These are phyloP conservation scores for Brachycybe producta DNA, from an alignment of 2,888 invertebrate species.

Conservation along the genomic window DNA sequence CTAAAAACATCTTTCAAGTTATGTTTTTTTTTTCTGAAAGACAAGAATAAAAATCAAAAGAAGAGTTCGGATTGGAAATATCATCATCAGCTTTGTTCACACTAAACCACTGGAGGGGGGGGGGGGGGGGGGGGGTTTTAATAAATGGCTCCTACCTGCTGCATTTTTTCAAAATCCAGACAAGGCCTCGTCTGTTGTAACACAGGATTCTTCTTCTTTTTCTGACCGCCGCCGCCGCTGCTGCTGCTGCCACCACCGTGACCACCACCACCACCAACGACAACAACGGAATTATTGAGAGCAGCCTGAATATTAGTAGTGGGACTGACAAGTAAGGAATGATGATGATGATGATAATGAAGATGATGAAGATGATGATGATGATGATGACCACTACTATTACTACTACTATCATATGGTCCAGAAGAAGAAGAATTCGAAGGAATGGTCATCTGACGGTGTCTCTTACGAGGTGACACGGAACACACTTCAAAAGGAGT, in stretches of 20 bases:
- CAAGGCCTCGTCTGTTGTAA: constrained; percentile 57
- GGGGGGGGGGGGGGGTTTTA: too few species aligned
- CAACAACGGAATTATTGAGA: background rate
- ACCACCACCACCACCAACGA: constrained; percentile 3
- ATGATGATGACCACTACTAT: too few species aligned
- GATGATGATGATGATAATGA: constrained; percentile 2
- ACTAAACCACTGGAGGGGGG: too few species aligned
- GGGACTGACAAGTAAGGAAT: too few species aligned
- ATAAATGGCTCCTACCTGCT: constrained; percentile 54
- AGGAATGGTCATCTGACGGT: constrained; percentile 38
- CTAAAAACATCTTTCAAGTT: too few species aligned
- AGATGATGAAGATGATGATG: constrained; percentile 10
- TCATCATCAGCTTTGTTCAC: too few species aligned
- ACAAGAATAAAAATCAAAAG: too few species aligned
- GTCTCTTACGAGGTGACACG: constrained; percentile 47
- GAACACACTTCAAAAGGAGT: constrained; percentile 29
- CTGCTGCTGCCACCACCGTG: background rate
- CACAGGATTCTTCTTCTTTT: constrained; percentile 42
- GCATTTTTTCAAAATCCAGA: constrained; percentile 93
- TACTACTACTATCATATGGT: too few species aligned
- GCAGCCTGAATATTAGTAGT: background rate
- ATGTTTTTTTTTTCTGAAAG: too few species aligned
- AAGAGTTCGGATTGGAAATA: too few species aligned
- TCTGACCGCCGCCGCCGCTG: constrained; percentile 26
- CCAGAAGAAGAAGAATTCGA: too few species aligned